Percentiles rank a stretch among this genome's conserved stretches.
These are phyloP conservation scores for Cygnus olor DNA, from an alignment of 2,797 vertebrate genomes.

Conservation along the genomic window DNA sequence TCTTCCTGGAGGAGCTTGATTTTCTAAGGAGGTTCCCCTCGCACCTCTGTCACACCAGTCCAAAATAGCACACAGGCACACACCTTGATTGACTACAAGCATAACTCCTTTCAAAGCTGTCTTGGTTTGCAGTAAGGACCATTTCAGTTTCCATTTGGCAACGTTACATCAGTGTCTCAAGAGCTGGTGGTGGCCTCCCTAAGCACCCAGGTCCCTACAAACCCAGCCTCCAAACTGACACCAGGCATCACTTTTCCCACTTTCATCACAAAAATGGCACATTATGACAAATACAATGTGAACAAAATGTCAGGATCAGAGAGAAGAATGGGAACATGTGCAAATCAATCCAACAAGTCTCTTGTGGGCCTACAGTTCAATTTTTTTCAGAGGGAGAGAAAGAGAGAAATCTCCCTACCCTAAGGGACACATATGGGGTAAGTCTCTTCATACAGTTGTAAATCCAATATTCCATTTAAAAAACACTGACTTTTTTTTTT, in stretches of 20 bases:
- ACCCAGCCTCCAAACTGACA: neutral
- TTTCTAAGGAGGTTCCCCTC: neutral
- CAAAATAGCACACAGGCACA: neutral
- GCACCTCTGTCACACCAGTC: neutral
- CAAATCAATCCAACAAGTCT: neutral
- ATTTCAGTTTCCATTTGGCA: neutral
- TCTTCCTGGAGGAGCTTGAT: neutral
- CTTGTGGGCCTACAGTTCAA: neutral
- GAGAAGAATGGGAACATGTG: neutral
- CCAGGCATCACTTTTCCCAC: neutral
- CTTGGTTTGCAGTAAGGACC: neutral
- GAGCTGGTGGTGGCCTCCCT: neutral
- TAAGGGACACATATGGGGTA: neutral
- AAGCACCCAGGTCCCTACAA: neutral
- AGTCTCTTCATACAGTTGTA: neutral
- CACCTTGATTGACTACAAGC: fast-evolving
- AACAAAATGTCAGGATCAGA: neutral
- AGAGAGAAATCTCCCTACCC: neutral
- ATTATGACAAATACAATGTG: neutral
- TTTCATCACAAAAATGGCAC: neutral
- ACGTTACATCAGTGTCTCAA: neutral
- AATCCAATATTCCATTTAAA: neutral
- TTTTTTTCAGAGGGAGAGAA: neutral
- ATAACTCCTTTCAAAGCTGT: neutral
- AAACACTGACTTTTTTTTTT: neutral